Percentiles rank a stretch among this genome's conserved stretches.
Evolutionary conservation across 2,113 vertebrate genomes (phyloP).

Genomic region (Leptodactylus fuscus): DNA sequence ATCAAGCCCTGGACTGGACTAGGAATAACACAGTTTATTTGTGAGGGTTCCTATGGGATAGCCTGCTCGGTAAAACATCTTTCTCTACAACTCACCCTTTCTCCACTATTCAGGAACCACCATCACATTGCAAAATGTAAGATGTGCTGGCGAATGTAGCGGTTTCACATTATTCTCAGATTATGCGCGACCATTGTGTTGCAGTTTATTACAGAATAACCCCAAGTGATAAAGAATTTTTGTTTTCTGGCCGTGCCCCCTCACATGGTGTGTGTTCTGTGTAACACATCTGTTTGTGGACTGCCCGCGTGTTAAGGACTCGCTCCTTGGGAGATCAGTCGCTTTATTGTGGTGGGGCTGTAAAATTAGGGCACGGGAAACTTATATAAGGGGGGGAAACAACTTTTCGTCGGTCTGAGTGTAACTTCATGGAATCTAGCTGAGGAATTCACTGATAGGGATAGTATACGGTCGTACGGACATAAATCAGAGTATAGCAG

Average conservation of each 20-base stretch:
- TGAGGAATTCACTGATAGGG: slow-evolving; percentile 56
- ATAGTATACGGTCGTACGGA: slow-evolving; percentile 42
- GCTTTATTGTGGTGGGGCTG: slow-evolving; percentile 4
- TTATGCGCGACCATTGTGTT: neutral
- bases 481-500: slow-evolving; percentile 47
- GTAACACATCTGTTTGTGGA: slow-evolving; percentile 39
- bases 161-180: neutral
- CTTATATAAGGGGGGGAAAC: slow-evolving; percentile 25
- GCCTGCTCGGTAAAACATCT: too few relatives aligned
- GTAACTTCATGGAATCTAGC: slow-evolving; percentile 37
- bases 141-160: too few relatives aligned
- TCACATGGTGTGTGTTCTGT: slow-evolving; percentile 47
- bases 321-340: slow-evolving; percentile 35
- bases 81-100: too few relatives aligned
- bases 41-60: too few relatives aligned
- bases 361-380: slow-evolving; percentile 40
- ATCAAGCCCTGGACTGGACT: too few relatives aligned
- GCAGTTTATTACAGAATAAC: too few relatives aligned
- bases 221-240: slow-evolving; percentile 29
- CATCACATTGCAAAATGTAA: too few relatives aligned
- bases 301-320: neutral
- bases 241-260: neutral
- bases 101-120: too few relatives aligned
- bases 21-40: too few relatives aligned
- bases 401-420: slow-evolving; percentile 21